Percentiles rank a stretch among this genome's conserved stretches.
Evolutionary conservation across 2,888 invertebrate genomes (phyloP).

Genomic region (Agonum fuliginosum): DNA sequence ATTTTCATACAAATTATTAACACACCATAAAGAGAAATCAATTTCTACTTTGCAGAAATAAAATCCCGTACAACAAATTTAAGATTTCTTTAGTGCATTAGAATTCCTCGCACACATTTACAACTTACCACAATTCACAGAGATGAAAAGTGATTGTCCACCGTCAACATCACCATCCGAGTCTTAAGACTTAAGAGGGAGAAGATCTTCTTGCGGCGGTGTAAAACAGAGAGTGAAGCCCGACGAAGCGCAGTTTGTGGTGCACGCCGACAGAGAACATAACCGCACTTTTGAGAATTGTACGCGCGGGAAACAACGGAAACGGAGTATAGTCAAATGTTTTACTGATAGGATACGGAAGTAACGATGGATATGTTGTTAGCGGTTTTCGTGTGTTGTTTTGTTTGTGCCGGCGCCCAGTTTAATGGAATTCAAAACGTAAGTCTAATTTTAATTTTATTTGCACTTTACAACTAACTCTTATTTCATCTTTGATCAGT

Average conservation of each 20-base stretch:
- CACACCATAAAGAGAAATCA: neutral
- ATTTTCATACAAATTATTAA: neutral
- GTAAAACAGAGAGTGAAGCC: conserved; percentile 40
- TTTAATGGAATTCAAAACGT: conserved; percentile 51
- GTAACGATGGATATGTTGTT: conserved; percentile 41
- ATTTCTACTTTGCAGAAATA: conserved; percentile 15
- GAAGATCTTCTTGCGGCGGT: conserved; percentile 38
- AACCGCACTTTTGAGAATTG: conserved; percentile 1
- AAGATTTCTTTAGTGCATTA: neutral
- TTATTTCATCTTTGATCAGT: too few species aligned
- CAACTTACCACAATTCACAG: conserved; percentile 11
- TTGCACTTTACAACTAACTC: too few species aligned
- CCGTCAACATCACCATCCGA: conserved; percentile 5
- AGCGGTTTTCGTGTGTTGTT: conserved; percentile 38
- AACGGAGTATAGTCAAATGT: conserved; percentile 14
- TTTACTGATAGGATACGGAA: conserved; percentile 15
- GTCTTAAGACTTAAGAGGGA: conserved; percentile 39
- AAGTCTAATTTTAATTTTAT: too few species aligned
- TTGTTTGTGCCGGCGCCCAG: conserved; percentile 46
- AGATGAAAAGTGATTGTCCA: conserved; percentile 59
- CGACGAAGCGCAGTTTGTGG: conserved; percentile 41
- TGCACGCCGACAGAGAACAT: conserved; percentile 16
- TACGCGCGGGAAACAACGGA: conserved; percentile 16
- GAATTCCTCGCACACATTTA: neutral
- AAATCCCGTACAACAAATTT: neutral